Evolutionary conservation across 2,888 invertebrate genomes (phyloP).

Genomic region (Auanema sp.): DNA sequence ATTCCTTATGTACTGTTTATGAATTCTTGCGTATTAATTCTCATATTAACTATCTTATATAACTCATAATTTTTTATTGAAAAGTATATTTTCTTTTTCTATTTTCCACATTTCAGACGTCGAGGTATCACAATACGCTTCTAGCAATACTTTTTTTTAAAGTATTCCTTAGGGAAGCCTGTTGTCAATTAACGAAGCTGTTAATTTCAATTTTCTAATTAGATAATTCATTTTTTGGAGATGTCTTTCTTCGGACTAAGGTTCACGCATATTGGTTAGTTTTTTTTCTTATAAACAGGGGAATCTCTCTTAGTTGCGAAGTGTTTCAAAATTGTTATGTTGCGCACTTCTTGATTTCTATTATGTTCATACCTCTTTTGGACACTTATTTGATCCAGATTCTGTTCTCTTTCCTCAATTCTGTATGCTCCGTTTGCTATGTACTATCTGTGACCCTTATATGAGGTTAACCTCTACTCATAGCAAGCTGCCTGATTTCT

Average conservation of each 20-base stretch:
- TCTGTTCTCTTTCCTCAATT: neutral
- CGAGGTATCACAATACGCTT: too few species aligned
- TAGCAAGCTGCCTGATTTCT: constrained; percentile 17
- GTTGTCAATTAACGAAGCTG: constrained; percentile 8
- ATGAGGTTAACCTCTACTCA: too few species aligned
- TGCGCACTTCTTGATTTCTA: neutral
- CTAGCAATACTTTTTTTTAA: too few species aligned
- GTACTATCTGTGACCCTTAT: neutral
- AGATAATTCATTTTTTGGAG: neutral
- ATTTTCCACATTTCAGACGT: too few species aligned
- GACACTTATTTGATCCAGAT: constrained; percentile 1
- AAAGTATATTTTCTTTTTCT: too few species aligned
- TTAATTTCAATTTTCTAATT: constrained; percentile 10
- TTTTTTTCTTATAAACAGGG: constrained; percentile 1
- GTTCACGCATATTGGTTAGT: constrained; percentile 33
- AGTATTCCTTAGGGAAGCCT: too few species aligned
- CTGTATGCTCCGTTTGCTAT: constrained; percentile 3
- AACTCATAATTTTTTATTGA: too few species aligned
- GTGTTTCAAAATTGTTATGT: neutral
- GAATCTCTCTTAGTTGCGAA: neutral
- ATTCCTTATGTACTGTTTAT: too few species aligned
- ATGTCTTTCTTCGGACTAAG: constrained; percentile 35
- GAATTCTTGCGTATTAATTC: too few species aligned
- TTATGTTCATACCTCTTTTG: neutral
- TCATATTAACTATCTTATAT: too few species aligned